Percentiles rank a stretch among this genome's conserved stretches.
Conservation (phyloP, 2,888 invertebrate species). For the Coelogynopora nodosa region DNA sequence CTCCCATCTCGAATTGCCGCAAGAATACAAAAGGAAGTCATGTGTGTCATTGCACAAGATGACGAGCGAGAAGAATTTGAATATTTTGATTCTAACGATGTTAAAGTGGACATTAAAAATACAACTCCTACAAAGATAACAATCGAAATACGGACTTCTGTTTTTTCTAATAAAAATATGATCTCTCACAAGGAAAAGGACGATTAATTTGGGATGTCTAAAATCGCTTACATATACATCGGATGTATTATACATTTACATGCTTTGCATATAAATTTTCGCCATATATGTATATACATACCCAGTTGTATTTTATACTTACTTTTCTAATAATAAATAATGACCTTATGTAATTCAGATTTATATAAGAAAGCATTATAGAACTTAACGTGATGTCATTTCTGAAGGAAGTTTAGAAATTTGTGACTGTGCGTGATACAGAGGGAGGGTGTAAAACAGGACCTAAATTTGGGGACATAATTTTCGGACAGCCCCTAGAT, state of each 20-base stretch:
- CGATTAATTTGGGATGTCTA: background rate
- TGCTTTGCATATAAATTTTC: background rate
- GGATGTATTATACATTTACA: too few species aligned
- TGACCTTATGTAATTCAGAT: too few species aligned
- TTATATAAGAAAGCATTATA: too few species aligned
- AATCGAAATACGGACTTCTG: background rate
- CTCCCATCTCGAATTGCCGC: conserved; percentile 22
- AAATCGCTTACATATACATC: background rate
- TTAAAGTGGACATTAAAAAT: background rate
- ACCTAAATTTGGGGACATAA: too few species aligned
- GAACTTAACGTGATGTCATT: too few species aligned
- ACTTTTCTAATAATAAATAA: background rate
- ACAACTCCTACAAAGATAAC: conserved; percentile 4
- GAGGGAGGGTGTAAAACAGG: too few species aligned
- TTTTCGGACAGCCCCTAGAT: too few species aligned
- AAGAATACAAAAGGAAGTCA: background rate
- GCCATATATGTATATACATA: background rate
- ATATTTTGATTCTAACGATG: background rate
- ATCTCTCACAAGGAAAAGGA: background rate
- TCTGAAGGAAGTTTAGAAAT: too few species aligned
- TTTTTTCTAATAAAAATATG: background rate
- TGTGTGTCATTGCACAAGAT: conserved; percentile 20
- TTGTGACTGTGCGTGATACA: too few species aligned
- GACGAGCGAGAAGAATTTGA: conserved; percentile 16
- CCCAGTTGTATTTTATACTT: background rate